Evolutionary conservation across 2,888 invertebrate genomes (phyloP).

Genomic region (Heterodera filipjevi): DNA sequence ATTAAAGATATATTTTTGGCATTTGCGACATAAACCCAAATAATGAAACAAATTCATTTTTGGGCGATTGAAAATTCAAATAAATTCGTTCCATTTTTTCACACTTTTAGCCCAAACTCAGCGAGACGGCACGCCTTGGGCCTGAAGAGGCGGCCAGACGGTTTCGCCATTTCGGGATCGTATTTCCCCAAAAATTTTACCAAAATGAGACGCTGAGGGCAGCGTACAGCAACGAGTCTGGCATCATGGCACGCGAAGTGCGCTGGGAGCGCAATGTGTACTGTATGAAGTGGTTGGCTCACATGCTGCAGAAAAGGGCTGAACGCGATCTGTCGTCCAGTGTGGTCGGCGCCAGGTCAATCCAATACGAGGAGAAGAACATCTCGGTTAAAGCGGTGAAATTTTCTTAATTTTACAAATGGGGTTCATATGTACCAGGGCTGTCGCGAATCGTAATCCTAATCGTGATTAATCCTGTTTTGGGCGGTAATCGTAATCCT

Average conservation of each 20-base stretch:
- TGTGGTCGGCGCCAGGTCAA: neutral
- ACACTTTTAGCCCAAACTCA: neutral
- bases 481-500: too few relatives aligned
- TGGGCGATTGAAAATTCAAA: too few relatives aligned
- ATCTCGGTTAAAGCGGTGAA: neutral
- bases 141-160: neutral
- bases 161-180: neutral
- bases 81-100: too few relatives aligned
- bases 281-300: neutral
- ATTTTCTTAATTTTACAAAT: neutral
- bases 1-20: too few relatives aligned
- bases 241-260: neutral
- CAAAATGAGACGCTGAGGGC: neutral
- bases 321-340: neutral
- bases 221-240: neutral
- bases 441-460: too few relatives aligned
- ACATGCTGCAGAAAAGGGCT: neutral
- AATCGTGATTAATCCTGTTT: too few relatives aligned
- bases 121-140: neutral
- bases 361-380: neutral
- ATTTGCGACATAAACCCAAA: too few relatives aligned
- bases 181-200: neutral
- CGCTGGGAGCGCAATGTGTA: neutral
- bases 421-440: too few relatives aligned
- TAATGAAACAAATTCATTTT: too few relatives aligned